Evolutionary conservation across 2,113 vertebrate species (phyloP), one percentile per base, ranked within the genome.

Genomic region (Stegastes partitus): DNA sequence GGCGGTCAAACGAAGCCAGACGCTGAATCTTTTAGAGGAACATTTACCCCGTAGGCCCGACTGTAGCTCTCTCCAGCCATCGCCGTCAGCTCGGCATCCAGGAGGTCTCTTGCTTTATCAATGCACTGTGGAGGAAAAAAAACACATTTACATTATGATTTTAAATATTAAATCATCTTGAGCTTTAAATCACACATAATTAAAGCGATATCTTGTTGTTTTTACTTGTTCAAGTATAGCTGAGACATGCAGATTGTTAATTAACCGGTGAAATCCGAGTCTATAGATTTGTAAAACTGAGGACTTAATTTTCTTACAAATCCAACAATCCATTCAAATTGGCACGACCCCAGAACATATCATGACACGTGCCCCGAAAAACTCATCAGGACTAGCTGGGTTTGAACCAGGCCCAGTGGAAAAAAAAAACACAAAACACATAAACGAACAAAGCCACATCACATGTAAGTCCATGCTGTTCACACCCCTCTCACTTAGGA

Each of bases 41-140:
- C 68, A 72, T 95, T 96, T 78, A 99, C 98, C 93, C 98, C 98
- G 0, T 99, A 99, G 1, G 98, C 98, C 73, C 98, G 96, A 59
- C 98, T 99, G 93, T 99, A 99, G 92, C 98, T 99, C 93, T 99
- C 98, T 56, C 98, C 98, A 16, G 98, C 98, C 98, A 99, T 99
- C 34, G 98, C 98, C 0, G 98, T 99, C 77, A 99, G 91, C 88
- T 99, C 98, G 0, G 98, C 97, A 64, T 99, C 98, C 81, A 99
- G 92, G 45, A 99, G 94, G 89, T 99, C 98, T 91, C 98, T 95
- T 73, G 98, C 98, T 92, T 98, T 99, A 93, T 99, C 98, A n/a
- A 99, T 97, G 84, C 98, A 99, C 98, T 99, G 71, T 6, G 22
- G 45, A 54, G 57, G 67, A 53, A 71, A 51, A 68, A 67, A 21